Conservation (phyloP, 2,113 vertebrate species). For the Oncorhynchus keta region DNA sequence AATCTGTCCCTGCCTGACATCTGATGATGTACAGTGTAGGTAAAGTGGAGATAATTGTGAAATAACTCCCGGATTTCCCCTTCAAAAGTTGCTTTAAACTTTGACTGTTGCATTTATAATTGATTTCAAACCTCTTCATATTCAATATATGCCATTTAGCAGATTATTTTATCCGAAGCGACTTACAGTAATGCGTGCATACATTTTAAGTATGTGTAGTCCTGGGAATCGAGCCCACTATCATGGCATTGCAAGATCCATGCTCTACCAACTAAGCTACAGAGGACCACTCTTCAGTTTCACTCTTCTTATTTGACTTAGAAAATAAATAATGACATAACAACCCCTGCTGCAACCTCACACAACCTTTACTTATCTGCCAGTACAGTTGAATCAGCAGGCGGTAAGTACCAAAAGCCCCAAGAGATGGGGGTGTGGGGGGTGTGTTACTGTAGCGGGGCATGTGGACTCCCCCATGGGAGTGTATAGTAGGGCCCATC, state of each 20-base stretch:
- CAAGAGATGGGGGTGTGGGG: slow-evolving; percentile 8
- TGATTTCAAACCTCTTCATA: no score
- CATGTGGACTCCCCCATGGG: background rate
- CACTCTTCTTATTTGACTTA: background rate
- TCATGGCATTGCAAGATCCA: no score
- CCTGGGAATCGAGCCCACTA: no score
- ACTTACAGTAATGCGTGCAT: no score
- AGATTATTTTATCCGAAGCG: no score
- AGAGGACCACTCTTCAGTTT: background rate
- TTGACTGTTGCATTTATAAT: no score
- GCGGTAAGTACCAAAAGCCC: slow-evolving; percentile 17
- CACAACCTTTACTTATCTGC: slow-evolving; percentile 27
- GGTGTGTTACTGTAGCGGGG: background rate
- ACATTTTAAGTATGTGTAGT: no score
- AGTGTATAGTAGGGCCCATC: slow-evolving; percentile 4
- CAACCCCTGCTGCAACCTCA: background rate
- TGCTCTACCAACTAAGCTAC: no score
- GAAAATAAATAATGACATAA: background rate
- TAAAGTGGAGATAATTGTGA: background rate
- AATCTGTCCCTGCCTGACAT: background rate
- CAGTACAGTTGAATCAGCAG: slow-evolving; percentile 16
- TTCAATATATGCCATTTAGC: no score
- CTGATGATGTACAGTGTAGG: background rate
- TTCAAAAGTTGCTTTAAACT: background rate
- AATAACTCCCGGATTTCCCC: background rate